Percentiles rank a stretch among this genome's conserved stretches.
Evolutionary conservation across 1,140 invertebrate species (phyloP).

Genomic region (Gryllus bimaculatus): DNA sequence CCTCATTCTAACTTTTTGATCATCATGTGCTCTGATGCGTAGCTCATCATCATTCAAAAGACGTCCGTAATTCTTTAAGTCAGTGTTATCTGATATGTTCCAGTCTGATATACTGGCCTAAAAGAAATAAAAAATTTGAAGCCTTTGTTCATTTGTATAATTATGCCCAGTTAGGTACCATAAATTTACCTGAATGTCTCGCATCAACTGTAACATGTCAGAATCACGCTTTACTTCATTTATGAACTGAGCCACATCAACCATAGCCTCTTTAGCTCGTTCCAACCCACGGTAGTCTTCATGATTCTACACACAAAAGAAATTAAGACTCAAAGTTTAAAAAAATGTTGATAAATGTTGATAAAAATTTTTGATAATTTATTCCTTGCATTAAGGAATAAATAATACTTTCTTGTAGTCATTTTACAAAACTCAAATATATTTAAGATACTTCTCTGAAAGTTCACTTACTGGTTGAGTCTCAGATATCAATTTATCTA

Average conservation of each 20-base stretch:
- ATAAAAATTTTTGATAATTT: background rate
- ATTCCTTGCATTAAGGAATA: background rate
- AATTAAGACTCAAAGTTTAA: conserved; percentile 21
- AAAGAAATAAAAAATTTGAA: conserved; percentile 23
- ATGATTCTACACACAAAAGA: conserved; percentile 43
- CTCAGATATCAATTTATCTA: conserved; percentile 86
- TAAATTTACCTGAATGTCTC: conserved; percentile 64
- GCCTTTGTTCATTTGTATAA: background rate
- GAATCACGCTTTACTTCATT: conserved; percentile 98
- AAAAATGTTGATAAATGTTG: conserved; percentile 8
- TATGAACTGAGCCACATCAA: conserved; percentile 92
- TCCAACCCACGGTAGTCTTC: conserved; percentile 76
- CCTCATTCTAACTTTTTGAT: conserved; percentile 69
- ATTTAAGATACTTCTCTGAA: background rate
- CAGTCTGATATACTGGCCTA: conserved; percentile 71
- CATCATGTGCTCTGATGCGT: conserved; percentile 82
- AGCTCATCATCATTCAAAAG: conserved; percentile 87
- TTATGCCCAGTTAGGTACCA: background rate
- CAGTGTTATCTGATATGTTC: conserved; percentile 65
- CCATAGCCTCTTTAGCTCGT: conserved; percentile 90
- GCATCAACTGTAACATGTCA: conserved; percentile 83
- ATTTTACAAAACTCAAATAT: background rate
- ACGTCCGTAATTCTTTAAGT: conserved; percentile 80
- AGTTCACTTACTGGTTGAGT: conserved; percentile 60
- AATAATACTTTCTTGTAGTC: background rate